A percentile compares a stretch with the other conserved stretches of the same genome.
Evolutionary conservation across 2,797 vertebrate genomes (phyloP).

Genomic region (Lepilemur septentrionalis): DNA sequence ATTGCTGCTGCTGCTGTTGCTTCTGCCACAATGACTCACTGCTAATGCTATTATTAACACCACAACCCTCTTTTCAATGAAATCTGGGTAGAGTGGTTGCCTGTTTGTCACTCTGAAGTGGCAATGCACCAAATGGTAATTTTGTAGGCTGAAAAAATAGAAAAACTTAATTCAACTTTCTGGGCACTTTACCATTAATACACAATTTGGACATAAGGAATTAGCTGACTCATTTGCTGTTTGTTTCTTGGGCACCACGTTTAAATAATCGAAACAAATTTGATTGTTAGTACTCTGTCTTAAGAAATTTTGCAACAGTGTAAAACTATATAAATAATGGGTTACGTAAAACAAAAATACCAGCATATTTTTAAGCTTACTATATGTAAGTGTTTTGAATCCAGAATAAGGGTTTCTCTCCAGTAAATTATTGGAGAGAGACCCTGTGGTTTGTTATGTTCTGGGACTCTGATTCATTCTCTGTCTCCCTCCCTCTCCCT

Average conservation of each 20-base stretch:
- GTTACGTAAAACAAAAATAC: neutral
- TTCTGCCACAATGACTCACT: neutral
- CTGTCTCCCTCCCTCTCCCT: neutral
- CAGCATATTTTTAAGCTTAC: neutral
- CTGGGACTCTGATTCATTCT: neutral
- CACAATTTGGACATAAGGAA: neutral
- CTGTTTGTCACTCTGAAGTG: neutral
- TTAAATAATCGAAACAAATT: neutral
- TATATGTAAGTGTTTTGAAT: neutral
- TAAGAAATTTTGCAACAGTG: neutral
- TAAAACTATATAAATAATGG: neutral
- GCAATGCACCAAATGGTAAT: neutral
- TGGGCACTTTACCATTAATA: neutral
- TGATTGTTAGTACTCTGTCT: neutral
- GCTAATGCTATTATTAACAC: neutral
- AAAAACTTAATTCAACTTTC: conserved; percentile 12
- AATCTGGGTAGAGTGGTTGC: neutral
- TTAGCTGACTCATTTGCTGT: neutral
- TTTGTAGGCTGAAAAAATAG: neutral
- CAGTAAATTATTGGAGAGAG: neutral
- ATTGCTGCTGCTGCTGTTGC: neutral
- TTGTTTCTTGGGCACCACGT: neutral
- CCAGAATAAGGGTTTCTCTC: neutral
- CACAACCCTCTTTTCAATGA: neutral
- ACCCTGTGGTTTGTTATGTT: neutral